Percentiles rank a stretch among this genome's conserved stretches.
These are phyloP conservation scores for Neopipo cinnamomea DNA, from an alignment of 2,113 vertebrate genomes.

Conservation along the genomic window DNA sequence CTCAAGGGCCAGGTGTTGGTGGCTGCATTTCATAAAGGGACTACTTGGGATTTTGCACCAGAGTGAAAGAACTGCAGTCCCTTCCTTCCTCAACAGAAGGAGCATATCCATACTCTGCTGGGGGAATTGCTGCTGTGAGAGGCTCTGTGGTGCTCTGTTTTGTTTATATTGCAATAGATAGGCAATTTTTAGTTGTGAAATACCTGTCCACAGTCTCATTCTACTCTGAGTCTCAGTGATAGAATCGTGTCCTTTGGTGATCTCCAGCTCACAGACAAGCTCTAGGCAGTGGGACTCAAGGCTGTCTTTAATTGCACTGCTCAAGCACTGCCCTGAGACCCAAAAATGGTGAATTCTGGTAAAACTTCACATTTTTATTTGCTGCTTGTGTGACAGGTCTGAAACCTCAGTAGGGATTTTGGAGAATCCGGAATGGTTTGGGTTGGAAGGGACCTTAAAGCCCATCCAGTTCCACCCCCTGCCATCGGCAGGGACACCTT, in stretches of 20 bases:
- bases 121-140: neutral
- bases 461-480: neutral
- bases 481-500: neutral
- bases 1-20: too few relatives aligned
- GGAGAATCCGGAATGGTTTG: neutral
- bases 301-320: accelerated
- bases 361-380: neutral
- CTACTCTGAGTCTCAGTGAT: neutral
- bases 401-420: neutral
- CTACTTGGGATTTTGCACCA: neutral
- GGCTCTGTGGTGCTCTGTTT: neutral
- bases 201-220: neutral
- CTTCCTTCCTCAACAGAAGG: neutral
- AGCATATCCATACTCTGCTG: neutral
- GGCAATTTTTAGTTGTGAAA: neutral
- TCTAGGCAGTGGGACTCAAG: neutral
- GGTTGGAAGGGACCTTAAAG: neutral
- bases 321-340: neutral
- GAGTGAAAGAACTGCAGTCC: neutral
- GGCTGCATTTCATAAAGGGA: neutral
- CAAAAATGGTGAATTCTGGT: neutral
- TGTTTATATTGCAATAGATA: neutral
- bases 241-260: neutral
- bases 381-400: neutral
- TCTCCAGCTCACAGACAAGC: neutral